Percentiles rank a stretch among this genome's conserved stretches.
phyloP scores from a whole-genome alignment of 2,113 vertebrate genomes.

The Phoenicopterus ruber region DNA sequence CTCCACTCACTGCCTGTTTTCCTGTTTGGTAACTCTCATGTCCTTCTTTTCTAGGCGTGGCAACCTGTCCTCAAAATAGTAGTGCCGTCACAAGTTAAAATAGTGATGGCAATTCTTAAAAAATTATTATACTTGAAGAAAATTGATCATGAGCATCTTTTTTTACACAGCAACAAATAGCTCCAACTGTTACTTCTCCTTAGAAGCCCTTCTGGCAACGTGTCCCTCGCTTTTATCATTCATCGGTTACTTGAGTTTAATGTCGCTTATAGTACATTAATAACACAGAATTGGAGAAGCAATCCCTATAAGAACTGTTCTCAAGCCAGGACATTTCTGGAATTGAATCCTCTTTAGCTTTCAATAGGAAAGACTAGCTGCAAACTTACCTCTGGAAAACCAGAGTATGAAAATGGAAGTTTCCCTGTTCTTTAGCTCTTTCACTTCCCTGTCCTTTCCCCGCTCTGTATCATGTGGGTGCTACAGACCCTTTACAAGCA shows the following conservation, averaged over 20 bases:
- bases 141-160: background rate
- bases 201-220: background rate
- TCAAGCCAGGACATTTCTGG: background rate
- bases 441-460: background rate
- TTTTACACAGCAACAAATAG: background rate
- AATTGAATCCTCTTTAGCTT: background rate
- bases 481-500: background rate
- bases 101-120: background rate
- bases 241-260: background rate
- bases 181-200: background rate
- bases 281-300: background rate
- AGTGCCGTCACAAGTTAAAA: rapidly evolving
- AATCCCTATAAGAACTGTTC: background rate
- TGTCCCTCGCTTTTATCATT: background rate
- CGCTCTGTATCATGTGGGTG: background rate
- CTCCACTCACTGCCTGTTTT: background rate
- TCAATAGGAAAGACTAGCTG: background rate
- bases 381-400: background rate
- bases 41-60: background rate
- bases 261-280: background rate
- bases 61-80: background rate
- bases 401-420: background rate
- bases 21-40: background rate
- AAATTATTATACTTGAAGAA: background rate
- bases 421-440: background rate